phyloP scores from a whole-genome alignment of 37 sponge, comb jelly and placozoan species.

The Amphimedon queenslandica region DNA sequence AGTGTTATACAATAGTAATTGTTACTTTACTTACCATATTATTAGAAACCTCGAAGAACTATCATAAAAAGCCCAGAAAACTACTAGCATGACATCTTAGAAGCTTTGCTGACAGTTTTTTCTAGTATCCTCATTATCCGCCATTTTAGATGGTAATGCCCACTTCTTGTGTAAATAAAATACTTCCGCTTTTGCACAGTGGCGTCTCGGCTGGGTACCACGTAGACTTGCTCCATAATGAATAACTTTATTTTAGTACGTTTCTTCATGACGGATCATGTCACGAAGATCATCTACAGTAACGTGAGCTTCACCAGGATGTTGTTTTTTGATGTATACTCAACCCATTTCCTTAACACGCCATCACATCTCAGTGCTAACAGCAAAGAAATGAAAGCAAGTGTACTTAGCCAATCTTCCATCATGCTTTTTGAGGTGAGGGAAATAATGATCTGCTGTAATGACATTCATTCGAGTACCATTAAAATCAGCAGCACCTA shows the following conservation, averaged over 20 bases:
- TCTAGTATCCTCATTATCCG: no score
- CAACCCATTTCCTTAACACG: slow-evolving; percentile 15
- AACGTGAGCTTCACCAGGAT: slow-evolving; percentile 29
- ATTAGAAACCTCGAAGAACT: no score
- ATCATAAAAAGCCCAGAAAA: no score
- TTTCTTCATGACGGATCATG: slow-evolving; percentile 30
- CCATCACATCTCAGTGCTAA: slow-evolving; percentile 29
- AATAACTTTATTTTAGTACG: slow-evolving; percentile 20
- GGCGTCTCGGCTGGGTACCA: no score
- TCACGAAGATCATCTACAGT: slow-evolving; percentile 38
- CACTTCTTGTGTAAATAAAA: no score
- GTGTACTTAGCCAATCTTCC: slow-evolving; percentile 33
- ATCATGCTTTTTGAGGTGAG: slow-evolving; percentile 13
- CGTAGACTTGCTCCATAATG: background rate
- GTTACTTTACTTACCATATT: no score
- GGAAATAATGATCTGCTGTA: slow-evolving; percentile 24
- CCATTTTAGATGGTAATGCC: no score
- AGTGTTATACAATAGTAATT: no score
- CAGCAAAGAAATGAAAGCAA: slow-evolving; percentile 38
- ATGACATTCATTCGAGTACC: background rate
- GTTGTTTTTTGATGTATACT: slow-evolving; percentile 21
- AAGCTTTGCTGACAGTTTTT: no score
- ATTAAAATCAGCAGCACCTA: slow-evolving; percentile 36
- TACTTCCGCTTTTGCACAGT: no score
- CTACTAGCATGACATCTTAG: no score